Evolutionary conservation across 2,888 invertebrate genomes (phyloP).

Genomic region (Crossocerus cetratus): DNA sequence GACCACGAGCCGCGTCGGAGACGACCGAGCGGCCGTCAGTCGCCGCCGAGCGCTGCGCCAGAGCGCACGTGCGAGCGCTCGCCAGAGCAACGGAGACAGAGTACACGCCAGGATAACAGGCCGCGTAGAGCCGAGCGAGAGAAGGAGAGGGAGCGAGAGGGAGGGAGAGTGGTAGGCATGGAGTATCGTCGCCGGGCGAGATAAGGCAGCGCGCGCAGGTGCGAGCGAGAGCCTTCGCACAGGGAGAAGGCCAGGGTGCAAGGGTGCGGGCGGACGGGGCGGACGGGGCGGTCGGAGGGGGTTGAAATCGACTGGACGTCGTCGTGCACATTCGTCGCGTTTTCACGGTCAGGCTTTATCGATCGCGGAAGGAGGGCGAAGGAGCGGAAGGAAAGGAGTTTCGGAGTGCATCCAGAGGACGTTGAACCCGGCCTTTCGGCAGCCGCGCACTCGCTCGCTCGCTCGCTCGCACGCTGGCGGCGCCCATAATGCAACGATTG

Average conservation of each 20-base stretch:
- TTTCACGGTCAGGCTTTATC: conserved; percentile 77
- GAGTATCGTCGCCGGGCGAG: no score
- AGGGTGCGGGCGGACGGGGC: neutral
- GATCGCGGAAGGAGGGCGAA: conserved; percentile 65
- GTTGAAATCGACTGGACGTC: conserved; percentile 61
- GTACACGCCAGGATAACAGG: neutral
- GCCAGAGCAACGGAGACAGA: neutral
- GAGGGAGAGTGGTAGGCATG: neutral
- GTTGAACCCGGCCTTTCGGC: conserved; percentile 73
- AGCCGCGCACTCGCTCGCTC: conserved; percentile 38
- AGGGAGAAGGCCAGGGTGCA: neutral
- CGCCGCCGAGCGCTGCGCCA: conserved; percentile 26
- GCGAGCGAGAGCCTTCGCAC: neutral
- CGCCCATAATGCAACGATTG: conserved; percentile 63
- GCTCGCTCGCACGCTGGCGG: conserved; percentile 29
- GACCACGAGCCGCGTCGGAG: conserved; percentile 46
- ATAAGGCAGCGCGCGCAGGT: neutral
- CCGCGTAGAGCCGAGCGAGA: no score
- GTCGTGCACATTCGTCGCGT: conserved; percentile 72
- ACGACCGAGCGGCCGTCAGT: conserved; percentile 35
- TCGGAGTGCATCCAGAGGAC: conserved; percentile 76
- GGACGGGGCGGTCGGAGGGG: conserved; percentile 26
- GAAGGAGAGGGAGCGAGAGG: neutral
- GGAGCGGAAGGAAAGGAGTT: conserved; percentile 67
- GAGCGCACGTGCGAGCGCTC: conserved; percentile 48